Evolutionary conservation across 2,113 vertebrate species (phyloP), one percentile per base, ranked within the genome.

Genomic region (Stercorarius parasiticus): DNA sequence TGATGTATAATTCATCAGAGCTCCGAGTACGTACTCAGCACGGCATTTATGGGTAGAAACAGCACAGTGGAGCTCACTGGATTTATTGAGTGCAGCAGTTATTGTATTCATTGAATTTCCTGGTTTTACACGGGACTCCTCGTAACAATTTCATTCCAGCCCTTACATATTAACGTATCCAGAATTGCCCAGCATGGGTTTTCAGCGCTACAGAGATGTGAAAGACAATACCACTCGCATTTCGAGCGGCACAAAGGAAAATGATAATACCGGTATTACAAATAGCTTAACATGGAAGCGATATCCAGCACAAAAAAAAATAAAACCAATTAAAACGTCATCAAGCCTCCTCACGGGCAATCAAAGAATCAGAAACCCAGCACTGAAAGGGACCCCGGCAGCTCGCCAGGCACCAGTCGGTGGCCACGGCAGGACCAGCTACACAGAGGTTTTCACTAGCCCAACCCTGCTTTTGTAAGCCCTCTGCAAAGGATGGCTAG

Each of bases 351-450:
- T 42, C n/a, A n/a, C 1, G 0, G 20, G 29, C 42, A 70, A 42
- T 7, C 43, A 43, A 45, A 49, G 38, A 32, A 42, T 11, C 52
- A 29, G 45, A 84, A 93, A n/a, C 25, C 17, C 14, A 5, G 17
- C 32, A 27, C 13, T 2, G 1, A 25, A 59, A 69, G 36, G 34
- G 23, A 11, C 18, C 74, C 29, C 6, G 1, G 27, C 4, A 4
- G 43, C 58, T 79, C 5, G 0, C 52, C 66, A 5, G 43, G 43
- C 27, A 36, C 43, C 15, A 1, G 6, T 27, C 2, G 0, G 22
- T 36, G 2, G 6, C 43, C 20, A n/a, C 15, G 15, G 38, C 64
- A 18, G n/a, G 13, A 72, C n/a, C 45, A 40, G 36, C 27, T 18
- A 21, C 34, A 6, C 1, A 0, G 16, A 20, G n/a, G 25, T 20